Conservation (phyloP, 1,140 invertebrate species). For the Zophobas morio region DNA sequence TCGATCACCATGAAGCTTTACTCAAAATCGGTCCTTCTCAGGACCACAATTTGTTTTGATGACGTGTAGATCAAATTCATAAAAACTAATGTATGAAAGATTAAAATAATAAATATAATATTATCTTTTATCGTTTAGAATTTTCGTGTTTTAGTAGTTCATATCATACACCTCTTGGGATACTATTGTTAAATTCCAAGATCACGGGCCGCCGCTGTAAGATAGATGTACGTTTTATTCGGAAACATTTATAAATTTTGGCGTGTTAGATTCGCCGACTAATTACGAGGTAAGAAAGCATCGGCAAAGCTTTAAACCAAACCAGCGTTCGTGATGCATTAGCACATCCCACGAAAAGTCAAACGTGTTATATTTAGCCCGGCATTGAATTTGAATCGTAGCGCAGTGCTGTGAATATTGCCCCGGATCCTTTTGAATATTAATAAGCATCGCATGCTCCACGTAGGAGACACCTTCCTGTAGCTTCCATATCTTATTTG, state of each 20-base stretch:
- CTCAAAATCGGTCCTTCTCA: too few species aligned
- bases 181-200: too few species aligned
- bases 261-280: too few species aligned
- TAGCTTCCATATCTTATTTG: slow-evolving; percentile 41
- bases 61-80: background rate
- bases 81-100: background rate
- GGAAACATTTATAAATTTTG: background rate
- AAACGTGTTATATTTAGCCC: slow-evolving; percentile 30
- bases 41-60: background rate
- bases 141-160: too few species aligned
- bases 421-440: slow-evolving; percentile 43
- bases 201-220: too few species aligned
- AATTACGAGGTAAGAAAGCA: too few species aligned
- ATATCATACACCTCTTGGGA: too few species aligned
- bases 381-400: slow-evolving; percentile 29
- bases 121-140: too few species aligned
- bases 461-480: slow-evolving; percentile 47
- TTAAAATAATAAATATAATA: too few species aligned
- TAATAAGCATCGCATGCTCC: slow-evolving; percentile 45
- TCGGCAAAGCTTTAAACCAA: slow-evolving; percentile 9
- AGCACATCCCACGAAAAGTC: slow-evolving; percentile 31
- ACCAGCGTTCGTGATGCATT: slow-evolving; percentile 19
- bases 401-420: slow-evolving; percentile 29
- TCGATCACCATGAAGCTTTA: too few species aligned
- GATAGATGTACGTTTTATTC: too few species aligned